Percentiles rank a stretch among this genome's conserved stretches.
These are phyloP conservation scores for Apteryx owenii DNA, from an alignment of 2,113 vertebrate species.

Conservation along the genomic window DNA sequence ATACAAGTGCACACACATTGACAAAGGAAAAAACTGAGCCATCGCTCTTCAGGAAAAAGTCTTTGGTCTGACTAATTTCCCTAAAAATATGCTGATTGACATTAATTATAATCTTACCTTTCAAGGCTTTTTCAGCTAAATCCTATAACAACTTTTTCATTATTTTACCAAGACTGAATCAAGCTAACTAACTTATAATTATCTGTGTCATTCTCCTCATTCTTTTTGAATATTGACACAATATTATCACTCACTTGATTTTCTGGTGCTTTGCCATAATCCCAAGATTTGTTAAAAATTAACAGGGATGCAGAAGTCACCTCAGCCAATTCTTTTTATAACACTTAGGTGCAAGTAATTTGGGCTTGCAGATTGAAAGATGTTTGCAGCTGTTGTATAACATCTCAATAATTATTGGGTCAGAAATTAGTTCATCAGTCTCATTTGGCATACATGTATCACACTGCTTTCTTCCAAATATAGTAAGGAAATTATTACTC, in stretches of 20 bases:
- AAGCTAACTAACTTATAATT: background rate
- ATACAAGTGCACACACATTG: rapidly evolving
- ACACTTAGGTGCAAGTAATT: background rate
- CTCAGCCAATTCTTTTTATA: background rate
- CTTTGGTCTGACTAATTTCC: no score
- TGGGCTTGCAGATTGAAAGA: background rate
- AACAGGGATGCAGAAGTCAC: background rate
- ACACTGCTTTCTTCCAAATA: background rate
- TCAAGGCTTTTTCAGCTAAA: constrained; percentile 30
- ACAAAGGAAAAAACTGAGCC: background rate
- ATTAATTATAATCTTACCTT: constrained; percentile 16
- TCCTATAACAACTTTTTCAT: background rate
- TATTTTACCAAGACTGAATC: background rate
- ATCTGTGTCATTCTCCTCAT: background rate
- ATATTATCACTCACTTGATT: background rate
- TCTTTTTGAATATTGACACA: background rate
- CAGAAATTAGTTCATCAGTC: background rate
- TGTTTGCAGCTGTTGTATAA: background rate
- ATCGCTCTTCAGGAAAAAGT: background rate
- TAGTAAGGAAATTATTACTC: background rate
- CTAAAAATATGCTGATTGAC: background rate
- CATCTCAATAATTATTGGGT: background rate
- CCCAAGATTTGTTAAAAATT: background rate
- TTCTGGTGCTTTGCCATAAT: background rate
- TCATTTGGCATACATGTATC: background rate